Conservation (phyloP, 2,113 vertebrate genomes). For the Mastomys coucha region DNA sequence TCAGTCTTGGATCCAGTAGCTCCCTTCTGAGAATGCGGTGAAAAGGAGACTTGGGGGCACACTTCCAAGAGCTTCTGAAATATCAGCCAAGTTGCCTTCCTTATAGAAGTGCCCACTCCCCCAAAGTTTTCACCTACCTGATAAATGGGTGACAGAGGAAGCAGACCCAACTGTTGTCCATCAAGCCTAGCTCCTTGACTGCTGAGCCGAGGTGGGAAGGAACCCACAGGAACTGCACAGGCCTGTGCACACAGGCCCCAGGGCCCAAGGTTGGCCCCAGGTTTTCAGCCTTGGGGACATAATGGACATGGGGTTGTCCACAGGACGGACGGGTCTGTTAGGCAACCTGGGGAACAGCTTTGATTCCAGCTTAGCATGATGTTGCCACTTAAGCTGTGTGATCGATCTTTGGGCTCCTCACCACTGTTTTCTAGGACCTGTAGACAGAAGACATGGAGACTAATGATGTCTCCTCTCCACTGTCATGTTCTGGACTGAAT, state of each 20-base stretch:
- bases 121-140: not conserved
- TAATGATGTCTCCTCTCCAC: not conserved
- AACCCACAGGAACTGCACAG: too few species aligned
- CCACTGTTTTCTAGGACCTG: not conserved
- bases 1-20: too few species aligned
- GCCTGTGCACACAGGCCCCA: rapidly evolving
- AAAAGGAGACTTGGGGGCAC: not conserved
- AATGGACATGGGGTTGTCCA: rapidly evolving
- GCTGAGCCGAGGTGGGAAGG: not conserved
- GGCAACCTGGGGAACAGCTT: too few species aligned
- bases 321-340: not conserved
- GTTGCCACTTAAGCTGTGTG: not conserved
- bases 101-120: not conserved
- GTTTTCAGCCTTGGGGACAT: not conserved
- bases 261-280: not conserved
- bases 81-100: not conserved
- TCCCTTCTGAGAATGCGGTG: not conserved
- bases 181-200: not conserved
- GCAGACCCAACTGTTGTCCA: not conserved
- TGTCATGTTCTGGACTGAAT: not conserved
- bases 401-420: not conserved
- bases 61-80: not conserved
- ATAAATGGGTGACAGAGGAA: not conserved
- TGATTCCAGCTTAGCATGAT: not conserved
- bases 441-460: not conserved